phyloP scores from a whole-genome alignment of 2,797 vertebrate species.

The Melanotaenia pygmaea region DNA sequence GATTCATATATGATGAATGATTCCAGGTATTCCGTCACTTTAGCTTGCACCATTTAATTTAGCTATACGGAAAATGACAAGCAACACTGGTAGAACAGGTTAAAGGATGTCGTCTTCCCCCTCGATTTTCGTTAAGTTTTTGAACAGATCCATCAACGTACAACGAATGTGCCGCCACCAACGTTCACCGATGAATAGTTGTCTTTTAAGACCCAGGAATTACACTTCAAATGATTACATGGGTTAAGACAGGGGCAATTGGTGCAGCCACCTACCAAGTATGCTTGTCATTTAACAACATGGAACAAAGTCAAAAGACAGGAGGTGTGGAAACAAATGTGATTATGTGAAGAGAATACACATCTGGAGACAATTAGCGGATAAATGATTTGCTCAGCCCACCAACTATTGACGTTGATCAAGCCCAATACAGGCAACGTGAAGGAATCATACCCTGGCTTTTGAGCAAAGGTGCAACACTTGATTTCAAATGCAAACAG shows the following conservation, averaged over 20 bases:
- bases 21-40: slow-evolving; percentile 59
- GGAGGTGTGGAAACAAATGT: slow-evolving; percentile 43
- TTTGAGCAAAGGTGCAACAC: slow-evolving; percentile 38
- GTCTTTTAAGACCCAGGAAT: slow-evolving; percentile 32
- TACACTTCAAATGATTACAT: slow-evolving; percentile 27
- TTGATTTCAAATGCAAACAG: slow-evolving; percentile 28
- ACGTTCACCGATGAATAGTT: neutral
- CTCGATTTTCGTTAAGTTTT: slow-evolving; percentile 36
- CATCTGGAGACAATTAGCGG: slow-evolving; percentile 63
- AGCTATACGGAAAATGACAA: slow-evolving; percentile 69
- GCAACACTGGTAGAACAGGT: slow-evolving; percentile 59
- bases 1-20: slow-evolving; percentile 43
- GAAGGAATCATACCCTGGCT: slow-evolving; percentile 16
- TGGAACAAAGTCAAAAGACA: slow-evolving; percentile 47
- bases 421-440: slow-evolving; percentile 24
- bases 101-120: slow-evolving; percentile 36
- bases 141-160: slow-evolving; percentile 38
- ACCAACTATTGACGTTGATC: slow-evolving; percentile 24
- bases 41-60: slow-evolving; percentile 48
- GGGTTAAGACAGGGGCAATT: slow-evolving; percentile 35
- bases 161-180: slow-evolving; percentile 39
- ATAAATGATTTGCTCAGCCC: slow-evolving; percentile 31
- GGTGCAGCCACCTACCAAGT: slow-evolving; percentile 47
- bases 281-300: slow-evolving; percentile 68
- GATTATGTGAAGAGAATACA: slow-evolving; percentile 35